These are phyloP conservation scores for Poecile atricapillus DNA, from an alignment of 2,113 vertebrate genomes.

Conservation along the genomic window DNA sequence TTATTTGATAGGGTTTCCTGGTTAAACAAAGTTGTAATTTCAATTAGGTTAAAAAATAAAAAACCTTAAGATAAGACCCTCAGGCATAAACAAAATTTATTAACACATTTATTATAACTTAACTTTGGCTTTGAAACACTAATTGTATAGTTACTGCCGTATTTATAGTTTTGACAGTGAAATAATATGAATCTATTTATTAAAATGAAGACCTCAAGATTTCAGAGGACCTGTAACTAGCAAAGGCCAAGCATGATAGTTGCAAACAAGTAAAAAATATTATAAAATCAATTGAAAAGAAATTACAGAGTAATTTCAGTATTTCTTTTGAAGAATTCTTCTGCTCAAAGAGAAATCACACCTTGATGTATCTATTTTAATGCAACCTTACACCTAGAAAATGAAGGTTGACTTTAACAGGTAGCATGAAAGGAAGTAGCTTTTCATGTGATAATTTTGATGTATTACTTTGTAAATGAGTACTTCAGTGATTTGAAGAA, in stretches of 20 bases:
- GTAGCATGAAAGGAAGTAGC: neutral
- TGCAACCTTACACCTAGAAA: neutral
- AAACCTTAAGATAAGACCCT: constrained; percentile 18
- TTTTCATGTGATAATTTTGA: neutral
- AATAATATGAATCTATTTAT: neutral
- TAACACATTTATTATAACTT: constrained; percentile 26
- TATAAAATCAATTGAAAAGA: neutral
- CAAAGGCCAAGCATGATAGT: neutral
- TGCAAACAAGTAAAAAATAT: neutral
- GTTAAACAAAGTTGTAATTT: constrained; percentile 55
- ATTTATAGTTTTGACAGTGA: neutral
- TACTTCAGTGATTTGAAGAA: neutral
- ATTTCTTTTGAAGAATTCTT: neutral
- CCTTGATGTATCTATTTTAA: neutral
- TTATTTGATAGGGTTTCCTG: constrained; percentile 49
- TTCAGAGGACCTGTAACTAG: neutral
- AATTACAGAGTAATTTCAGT: neutral
- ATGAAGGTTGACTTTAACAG: neutral
- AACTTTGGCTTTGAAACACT: constrained; percentile 38
- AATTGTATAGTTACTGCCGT: neutral
- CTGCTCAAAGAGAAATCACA: neutral
- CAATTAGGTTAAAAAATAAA: constrained; percentile 49
- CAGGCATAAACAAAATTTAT: constrained; percentile 21
- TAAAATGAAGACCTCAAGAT: neutral
- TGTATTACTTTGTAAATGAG: neutral